These are phyloP conservation scores for Drosophila fungiperda DNA, from an alignment of 2,888 invertebrate species.

Conservation along the genomic window DNA sequence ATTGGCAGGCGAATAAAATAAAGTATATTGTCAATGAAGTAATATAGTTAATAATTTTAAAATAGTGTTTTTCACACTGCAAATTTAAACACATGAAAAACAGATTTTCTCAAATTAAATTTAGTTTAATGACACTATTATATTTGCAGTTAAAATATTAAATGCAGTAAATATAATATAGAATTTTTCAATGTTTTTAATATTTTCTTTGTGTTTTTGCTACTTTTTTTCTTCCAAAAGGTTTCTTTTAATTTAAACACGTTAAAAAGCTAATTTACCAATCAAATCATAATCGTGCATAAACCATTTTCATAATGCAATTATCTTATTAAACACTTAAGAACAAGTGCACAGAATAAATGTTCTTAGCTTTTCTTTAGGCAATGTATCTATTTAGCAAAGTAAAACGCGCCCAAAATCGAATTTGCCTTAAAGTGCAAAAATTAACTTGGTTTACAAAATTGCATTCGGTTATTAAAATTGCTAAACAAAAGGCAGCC, in stretches of 20 bases:
- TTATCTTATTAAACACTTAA: constrained; percentile 22
- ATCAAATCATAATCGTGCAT: constrained; percentile 6
- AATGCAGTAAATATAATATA: background rate
- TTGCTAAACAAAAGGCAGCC: constrained; percentile 61
- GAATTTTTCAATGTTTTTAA: background rate
- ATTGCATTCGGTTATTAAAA: constrained; percentile 77
- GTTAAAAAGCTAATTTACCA: background rate
- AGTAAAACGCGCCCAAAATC: constrained; percentile 21
- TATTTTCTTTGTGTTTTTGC: too few species aligned
- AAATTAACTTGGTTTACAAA: constrained; percentile 44
- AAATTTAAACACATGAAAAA: background rate
- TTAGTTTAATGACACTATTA: background rate
- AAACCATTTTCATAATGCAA: constrained; percentile 16
- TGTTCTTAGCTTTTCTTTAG: constrained; percentile 4
- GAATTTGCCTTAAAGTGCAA: constrained; percentile 40
- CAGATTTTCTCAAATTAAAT: background rate
- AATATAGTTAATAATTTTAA: background rate
- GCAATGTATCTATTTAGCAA: constrained; percentile 17
- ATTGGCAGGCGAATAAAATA: background rate
- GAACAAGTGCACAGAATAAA: constrained; percentile 23
- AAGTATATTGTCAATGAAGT: background rate
- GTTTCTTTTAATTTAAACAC: background rate
- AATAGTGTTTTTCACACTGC: background rate
- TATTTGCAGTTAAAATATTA: background rate
- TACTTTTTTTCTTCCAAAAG: background rate